Evolutionary conservation across 2,113 vertebrate species (phyloP), one percentile per base, ranked within the genome.

Genomic region (Carassius gibelio): DNA sequence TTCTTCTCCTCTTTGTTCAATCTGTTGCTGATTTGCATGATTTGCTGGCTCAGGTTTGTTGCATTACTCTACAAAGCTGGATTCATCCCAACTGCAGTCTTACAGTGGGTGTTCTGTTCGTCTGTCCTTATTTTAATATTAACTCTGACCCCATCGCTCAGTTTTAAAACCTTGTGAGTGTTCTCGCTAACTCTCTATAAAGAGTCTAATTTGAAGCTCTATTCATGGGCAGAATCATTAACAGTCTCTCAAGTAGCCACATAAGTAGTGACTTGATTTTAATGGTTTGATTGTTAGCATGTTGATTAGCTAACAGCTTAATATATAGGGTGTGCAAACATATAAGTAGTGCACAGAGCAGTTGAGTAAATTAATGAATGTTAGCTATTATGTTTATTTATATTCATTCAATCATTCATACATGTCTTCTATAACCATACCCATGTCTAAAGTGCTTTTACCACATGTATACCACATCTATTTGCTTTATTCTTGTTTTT

Each of bases 41-140:
- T 42, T 42, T n/a, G 9, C 36, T 79, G 57, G 76, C 55, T 79
- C 76, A 61, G 55, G 36, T 62, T 79, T 62, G 76, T 79, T 78
- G 76, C 36, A 42, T 7, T 61, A 23, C 34, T 61, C 19, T 61
- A n/a, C 21, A 78, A 78, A 78, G 21, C 76, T 77, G 50, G 50
- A 77, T 57, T 17, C 52, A 59, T 38, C 76, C 59, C 34, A 61
- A n/a, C 34, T 61, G 55, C 23, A 61, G 36, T 42, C 76, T 15
- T 42, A 7, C 34, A 42, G 55, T 79, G 76, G 76, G 76, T 61
- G 55, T 61, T 79, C 30, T 21, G 30, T 52, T 57, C 34, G 0
- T 57, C 75, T 52, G 45, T 75, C 14, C 13, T 19, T 8, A 19
- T 76, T 78, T 36, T n/a, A 59, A 57, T 78, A 21, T 76, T 36